These are phyloP conservation scores for Lobophora halterata DNA, from an alignment of 2,888 invertebrate genomes.

Conservation along the genomic window DNA sequence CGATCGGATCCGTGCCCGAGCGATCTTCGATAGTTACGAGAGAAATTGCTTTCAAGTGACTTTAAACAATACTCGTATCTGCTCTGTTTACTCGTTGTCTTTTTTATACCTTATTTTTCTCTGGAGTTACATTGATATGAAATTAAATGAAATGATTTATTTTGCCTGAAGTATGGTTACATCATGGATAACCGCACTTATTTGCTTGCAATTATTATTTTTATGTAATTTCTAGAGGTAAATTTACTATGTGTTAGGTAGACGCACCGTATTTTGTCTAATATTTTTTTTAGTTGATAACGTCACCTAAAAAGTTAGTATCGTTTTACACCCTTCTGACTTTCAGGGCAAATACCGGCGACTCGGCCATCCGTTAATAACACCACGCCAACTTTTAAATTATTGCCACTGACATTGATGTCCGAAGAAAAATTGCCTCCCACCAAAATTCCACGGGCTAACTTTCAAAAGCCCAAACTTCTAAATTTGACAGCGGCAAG, in stretches of 20 bases:
- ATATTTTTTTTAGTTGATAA: too few species aligned
- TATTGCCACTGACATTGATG: slow-evolving; percentile 67
- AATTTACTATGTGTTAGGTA: too few species aligned
- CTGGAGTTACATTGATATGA: slow-evolving; percentile 8
- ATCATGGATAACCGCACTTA: too few species aligned
- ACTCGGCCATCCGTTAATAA: slow-evolving; percentile 14
- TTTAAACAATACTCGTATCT: slow-evolving; percentile 24
- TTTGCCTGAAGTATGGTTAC: too few species aligned
- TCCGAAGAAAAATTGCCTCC: slow-evolving; percentile 63
- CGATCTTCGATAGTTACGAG: slow-evolving; percentile 26
- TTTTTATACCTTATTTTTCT: slow-evolving; percentile 6
- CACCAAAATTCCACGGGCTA: slow-evolving; percentile 47
- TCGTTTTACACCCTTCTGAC: too few species aligned
- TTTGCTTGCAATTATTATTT: too few species aligned
- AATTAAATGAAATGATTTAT: too few species aligned
- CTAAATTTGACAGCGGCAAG: slow-evolving; percentile 33
- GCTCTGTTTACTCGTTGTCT: slow-evolving; percentile 1
- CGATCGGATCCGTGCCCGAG: slow-evolving; percentile 47
- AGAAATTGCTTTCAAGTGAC: slow-evolving; percentile 17
- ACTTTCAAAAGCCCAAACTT: slow-evolving; percentile 43
- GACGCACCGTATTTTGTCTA: too few species aligned
- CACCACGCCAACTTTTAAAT: slow-evolving; percentile 50
- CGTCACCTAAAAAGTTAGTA: too few species aligned
- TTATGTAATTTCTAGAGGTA: too few species aligned
- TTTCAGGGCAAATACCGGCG: slow-evolving; percentile 19